phyloP scores from a whole-genome alignment of 1,140 invertebrate genomes.

The Drosophila teissieri region DNA sequence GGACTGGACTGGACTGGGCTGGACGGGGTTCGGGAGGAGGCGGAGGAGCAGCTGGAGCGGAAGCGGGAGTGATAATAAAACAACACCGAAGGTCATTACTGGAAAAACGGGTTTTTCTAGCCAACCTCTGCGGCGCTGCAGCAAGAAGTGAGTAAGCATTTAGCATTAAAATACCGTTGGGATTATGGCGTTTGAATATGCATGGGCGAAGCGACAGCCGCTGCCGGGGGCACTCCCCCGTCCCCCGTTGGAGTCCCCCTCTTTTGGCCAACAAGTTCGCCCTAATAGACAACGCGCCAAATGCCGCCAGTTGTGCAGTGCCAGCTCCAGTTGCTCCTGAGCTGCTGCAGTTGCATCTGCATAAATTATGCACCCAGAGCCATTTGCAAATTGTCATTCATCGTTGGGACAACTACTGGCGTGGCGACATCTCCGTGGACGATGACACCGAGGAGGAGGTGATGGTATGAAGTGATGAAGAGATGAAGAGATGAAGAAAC shows the following conservation, averaged over 20 bases:
- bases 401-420: conserved; percentile 37
- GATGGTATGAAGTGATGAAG: conserved; percentile 9
- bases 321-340: conserved; percentile 24
- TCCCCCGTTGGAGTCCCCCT: not conserved
- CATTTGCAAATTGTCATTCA: conserved; percentile 80
- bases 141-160: conserved; percentile 75
- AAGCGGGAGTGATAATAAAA: conserved; percentile 62
- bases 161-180: conserved; percentile 82
- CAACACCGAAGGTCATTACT: conserved; percentile 81
- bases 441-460: conserved; percentile 23
- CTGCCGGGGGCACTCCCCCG: not conserved
- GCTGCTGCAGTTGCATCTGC: conserved; percentile 57
- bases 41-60: conserved; percentile 17
- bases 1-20: not conserved
- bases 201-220: conserved; percentile 55
- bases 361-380: conserved; percentile 76
- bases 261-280: conserved; percentile 52
- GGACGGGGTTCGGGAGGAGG: not conserved
- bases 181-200: conserved; percentile 79
- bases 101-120: conserved; percentile 75
- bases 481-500: conserved; percentile 9
- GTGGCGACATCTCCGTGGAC: conserved; percentile 40
- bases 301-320: conserved; percentile 53
- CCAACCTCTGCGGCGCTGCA: conserved; percentile 33
- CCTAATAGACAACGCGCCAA: conserved; percentile 67